Evolutionary conservation across 2,888 invertebrate species (phyloP), one percentile per base, ranked within the genome.

Genomic region (Amorpha juglandis): DNA sequence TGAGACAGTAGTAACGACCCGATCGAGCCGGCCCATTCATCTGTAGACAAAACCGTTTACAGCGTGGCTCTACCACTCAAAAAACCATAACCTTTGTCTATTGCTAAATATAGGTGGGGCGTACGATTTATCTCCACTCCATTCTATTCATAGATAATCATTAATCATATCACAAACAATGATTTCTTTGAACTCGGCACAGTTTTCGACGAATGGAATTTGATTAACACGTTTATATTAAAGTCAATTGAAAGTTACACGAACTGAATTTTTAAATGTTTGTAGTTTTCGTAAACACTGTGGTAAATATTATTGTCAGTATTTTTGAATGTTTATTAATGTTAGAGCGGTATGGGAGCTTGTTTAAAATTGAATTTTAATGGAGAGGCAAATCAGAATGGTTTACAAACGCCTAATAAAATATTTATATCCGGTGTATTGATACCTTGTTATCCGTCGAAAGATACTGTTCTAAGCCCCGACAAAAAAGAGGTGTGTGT

Each of bases 121-220:
- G 35, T 14, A 27, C 9, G 27, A 52, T 52, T 6, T 14, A 52
- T 21, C n/a, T 53, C 52, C 21, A 33, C 33, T n/a, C 6, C 42
- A 19, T 19, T 42, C 58, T 58, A 58, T 58, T 58, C 58, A 19
- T 58, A 58, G 19, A 58, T 42, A 45, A 67, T 62, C 66, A 72
- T 66, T 42, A 45, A 67, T 62, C 66, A 72, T 66, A 66, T 63
- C 62, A 35, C 67, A 67, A 69, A 68, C 62, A 70, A 68, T 68
- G 58, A 63, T 68, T 72, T 65, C 62, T 63, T 48, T 48, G 27
- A 55, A 65, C 42, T 11, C 58, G 16, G 35, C 27, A 27, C 52
- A 19, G 52, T 16, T 19, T 19, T 42, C 38, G n/a, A 16, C 35
- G 55, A 35, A 55, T 19, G 50, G 19, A 50, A 19, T 50, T 42